phyloP scores from a whole-genome alignment of 2,797 vertebrate species.

The Lutjanus campechanus region DNA sequence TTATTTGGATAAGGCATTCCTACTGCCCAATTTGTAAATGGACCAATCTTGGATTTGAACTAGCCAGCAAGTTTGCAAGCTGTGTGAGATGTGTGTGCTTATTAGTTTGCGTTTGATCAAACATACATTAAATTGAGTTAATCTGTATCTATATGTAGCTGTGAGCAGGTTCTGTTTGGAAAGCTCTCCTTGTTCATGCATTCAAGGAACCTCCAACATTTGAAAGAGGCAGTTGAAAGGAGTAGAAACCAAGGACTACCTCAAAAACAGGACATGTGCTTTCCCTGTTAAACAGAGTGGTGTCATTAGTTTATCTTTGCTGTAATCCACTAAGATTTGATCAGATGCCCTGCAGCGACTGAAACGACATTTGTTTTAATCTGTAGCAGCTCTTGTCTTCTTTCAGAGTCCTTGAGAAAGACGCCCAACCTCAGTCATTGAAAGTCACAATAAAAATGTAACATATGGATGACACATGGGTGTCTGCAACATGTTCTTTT shows the following conservation, averaged over 20 bases:
- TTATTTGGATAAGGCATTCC: background rate
- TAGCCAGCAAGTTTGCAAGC: background rate
- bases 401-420: slow-evolving; percentile 25
- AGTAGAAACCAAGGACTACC: background rate
- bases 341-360: slow-evolving; percentile 5
- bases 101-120: background rate
- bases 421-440: slow-evolving; percentile 1
- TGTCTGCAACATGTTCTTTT: slow-evolving; percentile 29
- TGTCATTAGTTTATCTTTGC: slow-evolving; percentile 8
- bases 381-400: background rate
- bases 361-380: background rate
- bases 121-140: background rate
- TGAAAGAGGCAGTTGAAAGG: background rate
- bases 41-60: background rate
- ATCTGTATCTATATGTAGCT: background rate
- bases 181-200: background rate
- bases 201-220: background rate
- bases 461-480: slow-evolving; percentile 69
- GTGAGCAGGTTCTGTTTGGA: background rate
- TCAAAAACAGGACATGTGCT: background rate
- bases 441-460: slow-evolving; percentile 29
- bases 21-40: background rate
- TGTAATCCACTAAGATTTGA: background rate
- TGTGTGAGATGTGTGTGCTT: background rate
- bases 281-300: slow-evolving; percentile 15